Evolutionary conservation across 2,888 invertebrate genomes (phyloP).

Genomic region (Nymphalis urticae): DNA sequence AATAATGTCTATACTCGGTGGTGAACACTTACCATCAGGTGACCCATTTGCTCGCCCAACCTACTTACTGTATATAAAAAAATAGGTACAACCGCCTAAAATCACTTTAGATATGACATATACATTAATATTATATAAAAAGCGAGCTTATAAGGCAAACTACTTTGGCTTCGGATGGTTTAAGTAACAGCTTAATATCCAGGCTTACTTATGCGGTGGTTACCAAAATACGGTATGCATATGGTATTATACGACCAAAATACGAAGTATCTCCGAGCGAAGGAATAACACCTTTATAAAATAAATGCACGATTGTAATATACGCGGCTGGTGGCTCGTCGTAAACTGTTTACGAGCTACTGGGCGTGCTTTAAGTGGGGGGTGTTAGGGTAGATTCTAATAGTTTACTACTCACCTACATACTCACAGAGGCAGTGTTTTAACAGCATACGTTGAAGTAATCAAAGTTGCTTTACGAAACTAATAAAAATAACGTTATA

Average conservation of each 20-base stretch:
- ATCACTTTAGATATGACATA: too few relatives aligned
- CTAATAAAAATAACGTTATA: too few relatives aligned
- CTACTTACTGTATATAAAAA: too few relatives aligned
- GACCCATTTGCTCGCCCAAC: too few relatives aligned
- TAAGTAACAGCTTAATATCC: background rate
- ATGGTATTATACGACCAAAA: slow-evolving; percentile 18
- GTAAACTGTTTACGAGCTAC: slow-evolving; percentile 74
- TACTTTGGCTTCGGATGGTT: too few relatives aligned
- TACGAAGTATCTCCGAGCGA: slow-evolving; percentile 42
- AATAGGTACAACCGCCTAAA: too few relatives aligned
- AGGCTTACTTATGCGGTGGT: background rate
- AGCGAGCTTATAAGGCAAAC: too few relatives aligned
- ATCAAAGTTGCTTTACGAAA: too few relatives aligned
- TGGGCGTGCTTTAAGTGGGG: slow-evolving; percentile 13
- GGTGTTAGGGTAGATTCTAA: slow-evolving; percentile 9
- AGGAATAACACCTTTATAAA: slow-evolving; percentile 74
- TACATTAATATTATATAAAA: too few relatives aligned
- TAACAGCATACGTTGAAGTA: background rate
- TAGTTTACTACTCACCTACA: slow-evolving; percentile 5
- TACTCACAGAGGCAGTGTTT: background rate
- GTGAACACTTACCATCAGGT: too few relatives aligned
- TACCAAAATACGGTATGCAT: background rate
- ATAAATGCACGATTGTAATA: slow-evolving; percentile 80
- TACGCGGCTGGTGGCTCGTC: slow-evolving; percentile 65
- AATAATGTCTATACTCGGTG: too few relatives aligned